Evolutionary conservation across 2,797 vertebrate species (phyloP).

Genomic region (Karalla daura): DNA sequence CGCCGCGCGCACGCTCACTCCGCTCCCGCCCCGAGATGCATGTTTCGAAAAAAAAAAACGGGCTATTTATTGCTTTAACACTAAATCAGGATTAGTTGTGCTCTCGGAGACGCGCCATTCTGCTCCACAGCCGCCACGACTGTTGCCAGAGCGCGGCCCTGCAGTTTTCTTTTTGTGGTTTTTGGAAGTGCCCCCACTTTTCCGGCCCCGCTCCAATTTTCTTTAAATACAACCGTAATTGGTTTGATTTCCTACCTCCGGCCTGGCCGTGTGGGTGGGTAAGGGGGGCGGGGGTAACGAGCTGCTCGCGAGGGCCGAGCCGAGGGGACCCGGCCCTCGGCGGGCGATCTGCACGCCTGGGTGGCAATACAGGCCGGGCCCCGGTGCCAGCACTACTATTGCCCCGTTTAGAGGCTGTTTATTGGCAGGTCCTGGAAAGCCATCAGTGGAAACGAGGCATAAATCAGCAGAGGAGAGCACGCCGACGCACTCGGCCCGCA

Average conservation of each 20-base stretch:
- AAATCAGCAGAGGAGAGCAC: slow-evolving; percentile 44
- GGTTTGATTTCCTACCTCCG: slow-evolving; percentile 86
- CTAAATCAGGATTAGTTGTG: slow-evolving; percentile 26
- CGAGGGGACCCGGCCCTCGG: slow-evolving; percentile 65
- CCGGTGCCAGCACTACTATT: slow-evolving; percentile 44
- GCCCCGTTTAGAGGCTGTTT: slow-evolving; percentile 74
- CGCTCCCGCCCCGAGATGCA: not conserved
- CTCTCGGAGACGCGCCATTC: slow-evolving; percentile 26
- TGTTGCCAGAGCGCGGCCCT: slow-evolving; percentile 60
- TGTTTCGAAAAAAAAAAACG: slow-evolving; percentile 21
- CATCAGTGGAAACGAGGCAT: slow-evolving; percentile 64
- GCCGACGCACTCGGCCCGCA: slow-evolving; percentile 11
- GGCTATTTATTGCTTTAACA: not conserved
- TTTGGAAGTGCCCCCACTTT: slow-evolving; percentile 81
- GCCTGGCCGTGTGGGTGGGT: slow-evolving; percentile 49
- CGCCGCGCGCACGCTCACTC: not conserved
- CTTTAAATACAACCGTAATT: slow-evolving; percentile 85
- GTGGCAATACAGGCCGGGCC: slow-evolving; percentile 70
- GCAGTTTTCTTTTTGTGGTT: slow-evolving; percentile 77
- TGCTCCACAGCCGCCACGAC: slow-evolving; percentile 30
- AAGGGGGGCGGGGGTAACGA: slow-evolving; percentile 12
- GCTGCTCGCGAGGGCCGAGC: slow-evolving; percentile 45
- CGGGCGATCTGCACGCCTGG: slow-evolving; percentile 64
- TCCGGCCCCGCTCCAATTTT: slow-evolving; percentile 83
- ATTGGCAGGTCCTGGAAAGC: slow-evolving; percentile 69